Evolutionary conservation across 2,113 vertebrate genomes (phyloP).

Genomic region (Xenopus laevis): DNA sequence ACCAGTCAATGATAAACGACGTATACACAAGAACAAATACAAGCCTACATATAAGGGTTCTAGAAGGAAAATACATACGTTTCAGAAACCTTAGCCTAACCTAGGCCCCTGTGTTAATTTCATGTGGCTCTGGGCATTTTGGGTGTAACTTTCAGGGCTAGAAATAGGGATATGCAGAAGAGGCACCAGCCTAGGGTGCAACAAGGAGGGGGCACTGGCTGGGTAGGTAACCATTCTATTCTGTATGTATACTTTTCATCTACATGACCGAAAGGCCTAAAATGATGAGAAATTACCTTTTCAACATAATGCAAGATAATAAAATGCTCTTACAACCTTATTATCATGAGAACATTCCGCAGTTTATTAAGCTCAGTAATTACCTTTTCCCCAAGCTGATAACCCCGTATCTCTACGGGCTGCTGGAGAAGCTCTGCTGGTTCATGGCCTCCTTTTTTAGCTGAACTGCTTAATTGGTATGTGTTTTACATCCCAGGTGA

Average conservation of each 20-base stretch:
- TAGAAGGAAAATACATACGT: no score
- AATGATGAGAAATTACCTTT: conserved; percentile 83
- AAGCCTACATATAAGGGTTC: no score
- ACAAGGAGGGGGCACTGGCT: no score
- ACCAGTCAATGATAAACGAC: no score
- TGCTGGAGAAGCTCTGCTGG: conserved; percentile 82
- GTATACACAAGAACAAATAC: no score
- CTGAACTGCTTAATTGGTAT: conserved; percentile 89
- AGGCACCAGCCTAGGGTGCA: no score
- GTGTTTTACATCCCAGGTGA: conserved; percentile 86
- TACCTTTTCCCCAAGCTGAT: conserved; percentile 85
- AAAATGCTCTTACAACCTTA: conserved; percentile 84
- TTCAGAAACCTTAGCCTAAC: no score
- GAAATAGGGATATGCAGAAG: no score
- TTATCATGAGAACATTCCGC: conserved; percentile 89
- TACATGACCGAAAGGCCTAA: conserved; percentile 72
- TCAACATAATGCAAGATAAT: conserved; percentile 84
- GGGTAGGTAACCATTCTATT: no score
- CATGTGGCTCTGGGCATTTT: no score
- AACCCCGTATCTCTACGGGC: conserved; percentile 78
- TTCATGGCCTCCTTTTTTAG: conserved; percentile 86
- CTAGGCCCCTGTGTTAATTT: no score
- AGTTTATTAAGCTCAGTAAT: conserved; percentile 95
- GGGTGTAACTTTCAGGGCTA: no score
- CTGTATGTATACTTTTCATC: conserved; percentile 80